Percentiles rank a stretch among this genome's conserved stretches.
Conservation (phyloP, 2,888 invertebrate species). For the Dasysyrphus tricinctus region DNA sequence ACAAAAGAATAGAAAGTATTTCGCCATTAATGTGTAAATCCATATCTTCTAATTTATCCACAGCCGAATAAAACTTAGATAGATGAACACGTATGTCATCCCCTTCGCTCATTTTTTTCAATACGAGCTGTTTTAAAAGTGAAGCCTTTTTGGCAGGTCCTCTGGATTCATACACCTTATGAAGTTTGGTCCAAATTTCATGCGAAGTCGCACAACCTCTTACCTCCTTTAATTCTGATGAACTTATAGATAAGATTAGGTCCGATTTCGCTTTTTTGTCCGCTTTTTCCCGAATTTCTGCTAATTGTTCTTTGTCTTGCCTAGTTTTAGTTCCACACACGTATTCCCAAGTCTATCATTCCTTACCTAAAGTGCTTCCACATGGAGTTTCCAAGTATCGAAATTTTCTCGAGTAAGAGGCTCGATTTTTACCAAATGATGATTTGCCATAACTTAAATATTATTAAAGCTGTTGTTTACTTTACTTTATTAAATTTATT, state of each 20-base stretch:
- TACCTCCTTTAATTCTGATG: conserved; percentile 35
- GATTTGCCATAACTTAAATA: background rate
- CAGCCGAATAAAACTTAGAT: conserved; percentile 25
- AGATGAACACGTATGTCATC: conserved; percentile 23
- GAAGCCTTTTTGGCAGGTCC: conserved; percentile 25
- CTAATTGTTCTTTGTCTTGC: background rate
- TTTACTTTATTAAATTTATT: background rate
- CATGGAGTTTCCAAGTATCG: conserved; percentile 19
- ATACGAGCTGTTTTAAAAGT: conserved; percentile 31
- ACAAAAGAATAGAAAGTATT: conserved; percentile 3
- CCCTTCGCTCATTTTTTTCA: conserved; percentile 30
- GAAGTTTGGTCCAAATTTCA: conserved; percentile 18
- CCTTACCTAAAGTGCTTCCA: conserved; percentile 16
- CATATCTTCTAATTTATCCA: conserved; percentile 34
- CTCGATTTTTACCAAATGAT: conserved; percentile 22
- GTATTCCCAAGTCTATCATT: conserved; percentile 6
- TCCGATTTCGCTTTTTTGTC: conserved; percentile 42
- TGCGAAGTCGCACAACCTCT: conserved; percentile 27
- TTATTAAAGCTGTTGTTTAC: background rate
- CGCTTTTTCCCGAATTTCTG: background rate
- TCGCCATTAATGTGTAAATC: conserved; percentile 56
- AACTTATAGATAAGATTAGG: conserved; percentile 33
- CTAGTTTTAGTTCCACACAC: background rate
- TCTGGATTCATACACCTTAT: conserved; percentile 19
- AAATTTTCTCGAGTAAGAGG: conserved; percentile 9